A percentile compares a stretch with the other conserved stretches of the same genome.
phyloP scores from a whole-genome alignment of 2,888 invertebrate genomes.

The Tyria jacobaeae region DNA sequence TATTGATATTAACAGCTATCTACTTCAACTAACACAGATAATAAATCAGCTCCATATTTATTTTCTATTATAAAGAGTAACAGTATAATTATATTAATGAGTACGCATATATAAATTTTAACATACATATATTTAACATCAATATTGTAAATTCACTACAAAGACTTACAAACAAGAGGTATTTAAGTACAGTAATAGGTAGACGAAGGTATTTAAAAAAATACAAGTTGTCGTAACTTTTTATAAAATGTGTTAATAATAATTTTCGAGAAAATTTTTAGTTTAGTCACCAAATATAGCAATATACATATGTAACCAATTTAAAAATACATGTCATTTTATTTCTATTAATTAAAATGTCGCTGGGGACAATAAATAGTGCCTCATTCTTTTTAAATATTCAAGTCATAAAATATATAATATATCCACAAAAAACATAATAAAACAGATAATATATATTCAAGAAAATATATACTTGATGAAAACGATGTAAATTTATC shows the following conservation, averaged over 20 bases:
- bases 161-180: conserved; percentile 21
- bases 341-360: no score
- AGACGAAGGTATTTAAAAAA: conserved; percentile 4
- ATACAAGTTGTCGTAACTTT: background rate
- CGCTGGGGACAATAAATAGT: no score
- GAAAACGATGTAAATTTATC: no score
- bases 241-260: background rate
- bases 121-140: conserved; percentile 20
- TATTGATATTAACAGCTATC: conserved; percentile 60
- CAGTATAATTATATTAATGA: no score
- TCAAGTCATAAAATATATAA: no score
- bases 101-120: conserved; percentile 20
- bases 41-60: conserved; percentile 18
- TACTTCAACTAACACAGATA: conserved; percentile 55
- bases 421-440: no score
- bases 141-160: conserved; percentile 29
- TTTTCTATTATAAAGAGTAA: conserved; percentile 18
- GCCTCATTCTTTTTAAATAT: no score
- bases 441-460: background rate
- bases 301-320: no score
- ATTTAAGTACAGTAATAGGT: conserved; percentile 28
- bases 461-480: no score
- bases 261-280: background rate
- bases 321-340: no score
- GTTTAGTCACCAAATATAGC: no score